Conservation (phyloP, 2,113 vertebrate genomes). For the Centropus bengalensis region DNA sequence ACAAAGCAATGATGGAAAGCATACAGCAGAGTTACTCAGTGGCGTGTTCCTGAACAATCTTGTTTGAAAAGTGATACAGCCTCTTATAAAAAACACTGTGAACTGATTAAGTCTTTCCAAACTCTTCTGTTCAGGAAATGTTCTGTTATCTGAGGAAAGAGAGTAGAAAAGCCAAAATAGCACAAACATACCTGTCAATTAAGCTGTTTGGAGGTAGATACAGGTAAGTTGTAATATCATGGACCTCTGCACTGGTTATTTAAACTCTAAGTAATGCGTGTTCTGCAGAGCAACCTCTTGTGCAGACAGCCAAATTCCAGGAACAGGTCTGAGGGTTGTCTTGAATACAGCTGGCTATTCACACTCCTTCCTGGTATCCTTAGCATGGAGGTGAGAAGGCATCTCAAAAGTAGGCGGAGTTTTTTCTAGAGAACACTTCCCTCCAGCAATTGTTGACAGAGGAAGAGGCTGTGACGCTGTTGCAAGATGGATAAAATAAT, state of each 20-base stretch:
- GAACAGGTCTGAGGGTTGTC: neutral
- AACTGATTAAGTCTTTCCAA: too few species aligned
- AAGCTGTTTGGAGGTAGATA: neutral
- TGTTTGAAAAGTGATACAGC: neutral
- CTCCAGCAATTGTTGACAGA: constrained; percentile 22
- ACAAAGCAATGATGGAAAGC: neutral
- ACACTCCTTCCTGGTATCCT: neutral
- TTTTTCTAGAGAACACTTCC: neutral
- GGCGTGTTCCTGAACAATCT: neutral
- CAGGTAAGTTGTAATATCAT: neutral
- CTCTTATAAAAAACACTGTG: neutral
- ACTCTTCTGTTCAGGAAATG: neutral
- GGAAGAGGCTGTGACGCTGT: neutral
- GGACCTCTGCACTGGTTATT: neutral
- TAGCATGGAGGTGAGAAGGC: neutral
- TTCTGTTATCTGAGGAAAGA: neutral
- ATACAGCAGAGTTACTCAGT: neutral
- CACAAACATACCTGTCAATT: neutral
- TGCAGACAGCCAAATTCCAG: neutral
- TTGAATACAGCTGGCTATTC: neutral
- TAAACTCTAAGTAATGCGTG: neutral
- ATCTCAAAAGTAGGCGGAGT: neutral
- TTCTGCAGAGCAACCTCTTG: neutral
- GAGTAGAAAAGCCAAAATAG: neutral
- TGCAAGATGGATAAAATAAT: neutral